Evolutionary conservation across 2,113 vertebrate genomes (phyloP), one percentile per base, ranked within the genome.

Genomic region (Mellivora capensis): DNA sequence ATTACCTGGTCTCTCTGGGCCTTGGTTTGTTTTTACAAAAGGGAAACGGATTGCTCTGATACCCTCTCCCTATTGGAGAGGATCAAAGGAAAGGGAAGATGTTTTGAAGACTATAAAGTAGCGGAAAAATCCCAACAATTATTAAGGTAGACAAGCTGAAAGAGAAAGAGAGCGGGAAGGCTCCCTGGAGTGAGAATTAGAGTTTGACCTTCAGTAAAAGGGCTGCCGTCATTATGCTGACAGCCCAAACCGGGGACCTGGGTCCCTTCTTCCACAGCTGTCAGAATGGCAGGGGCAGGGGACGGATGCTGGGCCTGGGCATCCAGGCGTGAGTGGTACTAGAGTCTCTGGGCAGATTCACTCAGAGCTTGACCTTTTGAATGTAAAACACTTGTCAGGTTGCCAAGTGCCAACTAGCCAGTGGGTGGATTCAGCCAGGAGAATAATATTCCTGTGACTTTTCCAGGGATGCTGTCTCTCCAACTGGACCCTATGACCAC

Each of bases 341-440:
- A 2, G 87, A 87, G 79, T 67, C 71, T 97, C 3, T 2, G 69
- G 95, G 93, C 95, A 96, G 96, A 98, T 97, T 97, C 91, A 90
- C 79, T 97, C 90, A 88, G 37, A 91, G 54, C 47, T 77, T 98
- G 98, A 98, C 98, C 98, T 99, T 99, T 98, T 83, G 84, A 98
- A 98, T 98, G 97, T 97, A 98, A 99, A 99, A 98, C 87, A 94
- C 97, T 98, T 98, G 98, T 98, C 98, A 98, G 96, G 57, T 95
- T 98, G 97, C 97, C 97, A 97, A 98, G 94, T 82, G 25, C 83
- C 74, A 98, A 93, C 96, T 64, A 96, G 98, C 94, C 71, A 82
- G 90, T 95, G 82, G 64, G 11, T 42, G 6, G n/a, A 80, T 69
- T 57, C 37, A 34, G 47, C 44, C 49, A 34, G 84, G 34, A 54